These are phyloP conservation scores for Lepisosteus osseus DNA, from an alignment of 2,113 vertebrate species.

Conservation along the genomic window DNA sequence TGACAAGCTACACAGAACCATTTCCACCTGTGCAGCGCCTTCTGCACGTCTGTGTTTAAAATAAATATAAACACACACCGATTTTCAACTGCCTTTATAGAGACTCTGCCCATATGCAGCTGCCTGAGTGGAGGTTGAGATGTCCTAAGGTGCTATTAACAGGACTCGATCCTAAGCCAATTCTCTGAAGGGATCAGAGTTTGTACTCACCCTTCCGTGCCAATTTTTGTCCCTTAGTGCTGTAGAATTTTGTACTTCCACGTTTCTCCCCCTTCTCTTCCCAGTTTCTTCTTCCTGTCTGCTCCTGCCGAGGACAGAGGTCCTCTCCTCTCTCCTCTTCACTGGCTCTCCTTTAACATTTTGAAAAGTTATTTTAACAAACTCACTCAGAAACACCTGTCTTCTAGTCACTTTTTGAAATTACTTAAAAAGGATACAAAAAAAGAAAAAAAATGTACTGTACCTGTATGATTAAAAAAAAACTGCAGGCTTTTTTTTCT, in stretches of 20 bases:
- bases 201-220: slow-evolving; percentile 29
- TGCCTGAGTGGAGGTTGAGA: too few species aligned
- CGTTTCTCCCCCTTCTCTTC: neutral
- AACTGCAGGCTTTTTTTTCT: slow-evolving; percentile 55
- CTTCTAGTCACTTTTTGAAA: slow-evolving; percentile 43
- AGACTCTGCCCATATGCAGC: too few species aligned
- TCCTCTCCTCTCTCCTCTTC: slow-evolving; percentile 15
- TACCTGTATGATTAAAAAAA: slow-evolving; percentile 45
- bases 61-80: too few species aligned
- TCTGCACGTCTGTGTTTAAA: too few species aligned
- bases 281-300: neutral
- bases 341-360: slow-evolving; percentile 27
- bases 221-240: slow-evolving; percentile 54
- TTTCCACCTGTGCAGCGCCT: too few species aligned
- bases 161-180: too few species aligned
- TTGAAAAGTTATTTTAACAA: slow-evolving; percentile 29
- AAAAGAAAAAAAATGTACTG: slow-evolving; percentile 41
- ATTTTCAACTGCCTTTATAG: too few species aligned
- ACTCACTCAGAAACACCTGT: slow-evolving; percentile 34
- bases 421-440: slow-evolving; percentile 22
- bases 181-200: too few species aligned
- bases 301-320: neutral
- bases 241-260: slow-evolving; percentile 51
- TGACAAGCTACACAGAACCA: too few species aligned
- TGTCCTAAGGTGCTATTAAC: too few species aligned